Conservation (phyloP, 1,140 invertebrate species). For the Lucilia cuprina region DNA sequence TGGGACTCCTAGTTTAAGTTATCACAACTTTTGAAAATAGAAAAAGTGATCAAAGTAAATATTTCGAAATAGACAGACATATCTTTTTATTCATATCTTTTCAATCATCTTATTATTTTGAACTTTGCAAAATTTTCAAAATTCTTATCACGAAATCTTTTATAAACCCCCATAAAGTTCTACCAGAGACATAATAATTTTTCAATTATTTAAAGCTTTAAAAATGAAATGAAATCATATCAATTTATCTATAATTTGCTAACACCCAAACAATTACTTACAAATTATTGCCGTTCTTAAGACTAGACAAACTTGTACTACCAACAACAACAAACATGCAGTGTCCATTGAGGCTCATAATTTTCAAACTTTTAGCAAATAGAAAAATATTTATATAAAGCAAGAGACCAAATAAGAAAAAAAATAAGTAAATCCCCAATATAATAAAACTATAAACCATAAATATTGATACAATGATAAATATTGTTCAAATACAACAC, state of each 20-base stretch:
- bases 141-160: conserved; percentile 30
- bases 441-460: conserved; percentile 32
- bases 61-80: no score
- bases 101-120: no score
- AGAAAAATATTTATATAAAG: conserved; percentile 24
- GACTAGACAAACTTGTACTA: conserved; percentile 39
- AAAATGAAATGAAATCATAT: neutral
- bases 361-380: conserved; percentile 35
- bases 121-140: neutral
- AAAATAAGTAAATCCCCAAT: conserved; percentile 16
- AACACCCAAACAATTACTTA: conserved; percentile 36
- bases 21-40: no score
- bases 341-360: conserved; percentile 37
- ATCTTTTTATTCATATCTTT: no score
- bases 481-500: conserved; percentile 35
- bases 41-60: no score
- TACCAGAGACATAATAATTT: neutral
- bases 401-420: neutral
- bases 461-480: conserved; percentile 39
- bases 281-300: conserved; percentile 37
- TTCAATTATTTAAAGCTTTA: conserved; percentile 24
- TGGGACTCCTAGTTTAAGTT: no score
- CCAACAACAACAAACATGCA: neutral
- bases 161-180: neutral
- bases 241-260: conserved; percentile 33